Base-by-base conservation (phyloP, 2,113 vertebrate species). In the Podarcis cretensis region DNA sequence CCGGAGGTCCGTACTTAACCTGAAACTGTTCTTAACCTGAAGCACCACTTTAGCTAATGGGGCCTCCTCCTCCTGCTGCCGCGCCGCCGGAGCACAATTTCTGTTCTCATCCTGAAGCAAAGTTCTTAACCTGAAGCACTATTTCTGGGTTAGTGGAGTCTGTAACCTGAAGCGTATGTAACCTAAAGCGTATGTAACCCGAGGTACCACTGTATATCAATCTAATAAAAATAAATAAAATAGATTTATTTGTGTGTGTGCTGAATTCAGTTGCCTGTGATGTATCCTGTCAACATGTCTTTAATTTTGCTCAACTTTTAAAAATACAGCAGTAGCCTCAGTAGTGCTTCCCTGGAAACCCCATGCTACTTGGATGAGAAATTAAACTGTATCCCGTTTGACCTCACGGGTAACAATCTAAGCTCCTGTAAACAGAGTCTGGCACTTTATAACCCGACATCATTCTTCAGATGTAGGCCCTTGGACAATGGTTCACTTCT, bases 401-500 rank as follows among this genome's bases (percentile, higher is more conserved):
- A 75, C n/a, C 35, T 27, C 48, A 59, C 27, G 16, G 65, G 32
- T 32, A 87, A 75, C 20, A 12, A 6, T 32, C 63, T 73, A n/a
- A 79, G 43, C 10, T 89, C 40, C 57, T 78, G 40, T 30, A 78
- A 84, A 78, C 81, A 23, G 74, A 77, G 18, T 89, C 63, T 65
- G 74, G 54, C 48, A 71, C 48, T 23, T 23, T 76, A 73, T 90
- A 71, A 76, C 14, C 13, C 12, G 71, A 9, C 54, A 76, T 32
- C 35, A 90, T 71, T 71, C 32, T 69, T 78, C 48, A 86, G 79
- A 48, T 40, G 40, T 63, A 69, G 32, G n/a, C 80, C 21, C 27
- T 25, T 87, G 63, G 48, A 69, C 81, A 84, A 78, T 78, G n/a
- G 73, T 40, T 83, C 48, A 27, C 32, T 84, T 57, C 63, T 87